These are phyloP conservation scores for Parelbella ahira DNA, from an alignment of 2,888 invertebrate genomes.

Conservation along the genomic window DNA sequence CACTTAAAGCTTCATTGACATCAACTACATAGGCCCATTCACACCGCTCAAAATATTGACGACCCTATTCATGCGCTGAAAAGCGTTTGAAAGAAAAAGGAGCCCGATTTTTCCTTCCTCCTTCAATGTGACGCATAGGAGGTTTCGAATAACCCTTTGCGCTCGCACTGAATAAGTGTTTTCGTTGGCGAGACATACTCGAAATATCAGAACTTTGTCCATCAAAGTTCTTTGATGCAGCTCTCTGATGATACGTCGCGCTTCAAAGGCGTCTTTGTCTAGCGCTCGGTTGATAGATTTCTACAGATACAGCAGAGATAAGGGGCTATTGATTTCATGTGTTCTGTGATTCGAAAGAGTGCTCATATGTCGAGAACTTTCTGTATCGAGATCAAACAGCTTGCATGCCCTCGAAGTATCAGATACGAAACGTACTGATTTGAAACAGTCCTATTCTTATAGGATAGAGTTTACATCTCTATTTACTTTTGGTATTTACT, in stretches of 20 bases:
- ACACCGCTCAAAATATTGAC: conserved; percentile 77
- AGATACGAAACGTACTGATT: no score
- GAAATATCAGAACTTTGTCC: conserved; percentile 41
- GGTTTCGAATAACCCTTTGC: conserved; percentile 56
- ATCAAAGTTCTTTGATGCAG: conserved; percentile 30
- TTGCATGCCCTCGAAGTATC: no score
- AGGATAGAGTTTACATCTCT: no score
- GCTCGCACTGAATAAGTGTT: conserved; percentile 36
- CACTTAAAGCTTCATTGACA: conserved; percentile 67
- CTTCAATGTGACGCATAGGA: conserved; percentile 62
- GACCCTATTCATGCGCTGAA: conserved; percentile 68
- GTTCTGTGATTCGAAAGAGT: no score
- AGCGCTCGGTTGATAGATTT: conserved; percentile 3
- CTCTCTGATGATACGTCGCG: conserved; percentile 1
- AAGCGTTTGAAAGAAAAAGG: conserved; percentile 63
- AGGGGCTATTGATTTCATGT: conserved; percentile 6
- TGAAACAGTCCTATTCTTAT: no score
- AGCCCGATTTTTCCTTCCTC: conserved; percentile 68
- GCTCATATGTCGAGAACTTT: no score
- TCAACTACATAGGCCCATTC: conserved; percentile 65
- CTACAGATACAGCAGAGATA: conserved; percentile 6
- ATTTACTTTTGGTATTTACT: no score
- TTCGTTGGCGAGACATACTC: conserved; percentile 36
- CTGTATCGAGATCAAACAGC: no score
- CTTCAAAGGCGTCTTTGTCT: conserved; percentile 17